Percentiles rank a stretch among this genome's conserved stretches.
Conservation (phyloP, 2,113 vertebrate genomes). For the Lamprotornis superbus region DNA sequence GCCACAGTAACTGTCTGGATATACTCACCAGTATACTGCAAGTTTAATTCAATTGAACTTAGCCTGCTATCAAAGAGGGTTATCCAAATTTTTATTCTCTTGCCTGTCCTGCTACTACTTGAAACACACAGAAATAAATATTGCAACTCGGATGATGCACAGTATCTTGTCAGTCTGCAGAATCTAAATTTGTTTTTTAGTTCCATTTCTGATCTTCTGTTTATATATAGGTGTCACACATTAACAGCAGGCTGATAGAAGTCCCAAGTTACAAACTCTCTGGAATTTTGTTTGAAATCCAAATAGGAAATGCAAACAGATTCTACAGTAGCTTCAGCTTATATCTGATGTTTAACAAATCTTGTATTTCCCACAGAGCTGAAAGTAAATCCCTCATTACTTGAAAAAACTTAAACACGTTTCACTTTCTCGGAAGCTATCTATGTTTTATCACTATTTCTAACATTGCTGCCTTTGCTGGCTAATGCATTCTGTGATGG, state of each 20-base stretch:
- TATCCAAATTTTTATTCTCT: background rate
- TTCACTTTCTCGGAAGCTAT: background rate
- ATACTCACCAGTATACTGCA: background rate
- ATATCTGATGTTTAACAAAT: background rate
- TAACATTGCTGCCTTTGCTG: background rate
- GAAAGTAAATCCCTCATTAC: background rate
- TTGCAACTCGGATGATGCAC: background rate
- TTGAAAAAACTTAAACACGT: background rate
- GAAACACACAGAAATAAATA: background rate
- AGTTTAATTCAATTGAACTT: background rate
- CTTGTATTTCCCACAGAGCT: background rate
- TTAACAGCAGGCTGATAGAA: background rate
- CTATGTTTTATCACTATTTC: background rate
- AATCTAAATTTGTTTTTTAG: background rate
- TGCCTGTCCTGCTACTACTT: background rate
- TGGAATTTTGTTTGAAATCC: background rate
- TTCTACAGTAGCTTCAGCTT: background rate
- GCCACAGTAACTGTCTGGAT: background rate
- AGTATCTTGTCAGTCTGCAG: background rate
- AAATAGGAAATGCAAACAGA: background rate
- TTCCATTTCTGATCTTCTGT: background rate
- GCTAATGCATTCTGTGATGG: background rate
- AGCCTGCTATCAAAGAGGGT: background rate
- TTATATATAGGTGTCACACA: background rate
- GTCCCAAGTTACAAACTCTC: background rate